A percentile compares a stretch with the other conserved stretches of the same genome.
phyloP scores from a whole-genome alignment of 2,113 vertebrate species.

The Daboia siamensis region DNA sequence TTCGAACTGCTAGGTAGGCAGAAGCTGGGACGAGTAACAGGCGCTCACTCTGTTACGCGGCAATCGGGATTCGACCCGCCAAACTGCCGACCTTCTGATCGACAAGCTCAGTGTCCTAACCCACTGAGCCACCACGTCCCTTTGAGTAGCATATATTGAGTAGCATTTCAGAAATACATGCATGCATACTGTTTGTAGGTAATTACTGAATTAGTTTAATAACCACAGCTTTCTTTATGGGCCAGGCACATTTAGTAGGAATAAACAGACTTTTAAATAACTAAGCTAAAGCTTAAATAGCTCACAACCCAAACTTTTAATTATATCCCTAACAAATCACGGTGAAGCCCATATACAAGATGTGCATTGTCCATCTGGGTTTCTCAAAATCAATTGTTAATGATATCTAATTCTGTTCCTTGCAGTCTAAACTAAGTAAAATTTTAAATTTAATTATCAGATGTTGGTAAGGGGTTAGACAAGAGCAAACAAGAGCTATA shows the following conservation, averaged over 20 bases:
- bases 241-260: not conserved
- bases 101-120: too few relatives aligned
- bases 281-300: not conserved
- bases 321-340: not conserved
- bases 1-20: too few relatives aligned
- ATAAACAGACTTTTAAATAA: not conserved
- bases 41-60: too few relatives aligned
- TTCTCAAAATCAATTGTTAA: not conserved
- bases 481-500: not conserved
- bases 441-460: not conserved
- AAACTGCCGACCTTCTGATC: too few relatives aligned
- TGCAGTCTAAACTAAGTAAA: not conserved
- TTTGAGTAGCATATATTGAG: too few relatives aligned
- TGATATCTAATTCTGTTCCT: not conserved
- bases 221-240: not conserved
- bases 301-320: not conserved
- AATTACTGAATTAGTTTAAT: not conserved
- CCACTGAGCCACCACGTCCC: too few relatives aligned
- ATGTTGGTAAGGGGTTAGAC: not conserved
- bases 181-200: not conserved
- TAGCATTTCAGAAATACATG: not conserved
- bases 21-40: too few relatives aligned
- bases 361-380: not conserved
- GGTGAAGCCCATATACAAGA: not conserved
- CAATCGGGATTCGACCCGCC: too few relatives aligned